Percentiles rank a stretch among this genome's conserved stretches.
These are phyloP conservation scores for Lanistes nyassanus DNA, from an alignment of 1,140 invertebrate species.

Conservation along the genomic window DNA sequence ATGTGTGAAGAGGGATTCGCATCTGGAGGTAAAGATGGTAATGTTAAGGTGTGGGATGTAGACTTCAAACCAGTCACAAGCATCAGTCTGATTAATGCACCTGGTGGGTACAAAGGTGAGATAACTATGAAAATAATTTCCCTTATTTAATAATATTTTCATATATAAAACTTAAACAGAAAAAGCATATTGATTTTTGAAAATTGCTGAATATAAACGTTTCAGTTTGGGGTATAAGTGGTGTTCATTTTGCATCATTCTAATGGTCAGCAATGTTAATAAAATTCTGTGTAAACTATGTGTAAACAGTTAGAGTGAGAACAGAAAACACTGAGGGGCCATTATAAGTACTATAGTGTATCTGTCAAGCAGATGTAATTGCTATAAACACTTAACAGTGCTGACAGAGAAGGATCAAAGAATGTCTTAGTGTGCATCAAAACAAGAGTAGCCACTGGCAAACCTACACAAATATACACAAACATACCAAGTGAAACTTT, in stretches of 20 bases:
- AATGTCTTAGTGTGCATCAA: background rate
- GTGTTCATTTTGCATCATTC: background rate
- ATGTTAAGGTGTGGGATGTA: constrained; percentile 60
- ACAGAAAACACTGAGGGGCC: background rate
- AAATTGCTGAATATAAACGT: no score
- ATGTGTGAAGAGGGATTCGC: constrained; percentile 61
- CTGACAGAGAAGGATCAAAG: background rate
- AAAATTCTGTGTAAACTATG: background rate
- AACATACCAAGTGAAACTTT: background rate
- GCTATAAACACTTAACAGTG: background rate
- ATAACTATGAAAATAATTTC: background rate
- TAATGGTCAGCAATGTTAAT: background rate
- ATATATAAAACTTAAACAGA: background rate
- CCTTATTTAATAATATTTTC: background rate
- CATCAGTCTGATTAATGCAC: constrained; percentile 56
- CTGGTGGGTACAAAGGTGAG: constrained; percentile 59
- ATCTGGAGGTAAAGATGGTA: constrained; percentile 65
- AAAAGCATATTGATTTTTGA: no score
- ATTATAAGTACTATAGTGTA: background rate
- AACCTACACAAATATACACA: background rate
- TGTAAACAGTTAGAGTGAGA: background rate
- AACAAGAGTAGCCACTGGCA: background rate
- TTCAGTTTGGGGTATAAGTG: no score
- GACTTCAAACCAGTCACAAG: constrained; percentile 61
- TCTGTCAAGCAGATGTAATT: no score